Conservation (phyloP, 2,797 vertebrate species). For the Botia almorhae region DNA sequence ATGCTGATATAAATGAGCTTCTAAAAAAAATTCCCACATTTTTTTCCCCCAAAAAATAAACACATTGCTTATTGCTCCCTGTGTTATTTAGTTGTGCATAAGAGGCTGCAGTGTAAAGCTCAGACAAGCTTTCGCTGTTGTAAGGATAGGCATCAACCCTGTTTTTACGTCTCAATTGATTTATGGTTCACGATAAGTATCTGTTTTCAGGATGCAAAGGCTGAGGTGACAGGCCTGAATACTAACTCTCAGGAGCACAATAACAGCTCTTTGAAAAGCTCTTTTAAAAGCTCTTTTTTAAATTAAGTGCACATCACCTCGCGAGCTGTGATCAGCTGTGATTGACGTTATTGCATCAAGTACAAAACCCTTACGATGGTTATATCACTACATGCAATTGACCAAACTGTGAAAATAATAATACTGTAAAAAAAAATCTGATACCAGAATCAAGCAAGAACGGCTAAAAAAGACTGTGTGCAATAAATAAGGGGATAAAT, state of each 20-base stretch:
- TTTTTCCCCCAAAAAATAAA: too few species aligned
- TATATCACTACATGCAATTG: background rate
- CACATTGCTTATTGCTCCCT: constrained; percentile 16
- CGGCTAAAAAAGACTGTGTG: constrained; percentile 1
- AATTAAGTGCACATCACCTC: background rate
- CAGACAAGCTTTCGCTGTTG: constrained; percentile 41
- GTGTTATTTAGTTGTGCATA: constrained; percentile 31
- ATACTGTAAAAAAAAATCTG: background rate
- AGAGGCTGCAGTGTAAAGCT: constrained; percentile 34
- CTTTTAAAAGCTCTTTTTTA: background rate
- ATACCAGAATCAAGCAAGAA: constrained; percentile 13
- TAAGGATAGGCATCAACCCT: constrained; percentile 48
- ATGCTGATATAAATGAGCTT: background rate
- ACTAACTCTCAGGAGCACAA: constrained; percentile 25
- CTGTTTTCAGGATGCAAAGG: constrained; percentile 47
- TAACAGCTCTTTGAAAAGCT: constrained; percentile 7
- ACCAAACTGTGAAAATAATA: background rate
- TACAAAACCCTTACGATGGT: too few species aligned
- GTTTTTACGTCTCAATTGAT: constrained; percentile 52
- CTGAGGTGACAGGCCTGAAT: constrained; percentile 46
- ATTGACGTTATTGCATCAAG: background rate
- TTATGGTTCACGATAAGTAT: constrained; percentile 55
- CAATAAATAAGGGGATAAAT: constrained; percentile 54
- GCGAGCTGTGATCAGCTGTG: background rate
- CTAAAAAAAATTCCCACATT: too few species aligned